phyloP scores from a whole-genome alignment of 37 sponge, comb jelly and placozoan genomes.

The Diacarnus erythraeanus region DNA sequence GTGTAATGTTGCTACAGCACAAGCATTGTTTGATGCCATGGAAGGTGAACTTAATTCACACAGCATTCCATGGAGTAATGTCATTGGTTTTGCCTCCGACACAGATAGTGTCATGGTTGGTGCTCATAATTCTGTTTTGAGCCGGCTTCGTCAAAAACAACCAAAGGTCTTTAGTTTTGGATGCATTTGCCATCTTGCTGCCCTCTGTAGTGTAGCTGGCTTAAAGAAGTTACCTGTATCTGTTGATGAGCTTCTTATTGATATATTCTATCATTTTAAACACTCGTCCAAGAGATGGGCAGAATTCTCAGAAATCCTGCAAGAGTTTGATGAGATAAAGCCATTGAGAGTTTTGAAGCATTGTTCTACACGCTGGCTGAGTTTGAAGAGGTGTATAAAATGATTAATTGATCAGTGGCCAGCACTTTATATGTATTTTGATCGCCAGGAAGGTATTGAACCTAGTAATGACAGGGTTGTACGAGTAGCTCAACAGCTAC shows the following conservation, averaged over 20 bases:
- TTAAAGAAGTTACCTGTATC: constrained; percentile 27
- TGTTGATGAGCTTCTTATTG: constrained; percentile 24
- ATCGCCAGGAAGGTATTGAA: constrained; percentile 28
- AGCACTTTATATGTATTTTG: constrained; percentile 42
- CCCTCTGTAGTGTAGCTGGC: constrained; percentile 16
- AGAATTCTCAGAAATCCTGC: constrained; percentile 17
- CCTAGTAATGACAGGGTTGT: too few relatives aligned
- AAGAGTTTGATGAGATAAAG: constrained; percentile 32
- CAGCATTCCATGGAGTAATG: constrained; percentile 21
- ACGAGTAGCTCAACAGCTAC: too few relatives aligned
- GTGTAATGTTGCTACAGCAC: constrained; percentile 38
- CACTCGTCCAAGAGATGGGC: constrained; percentile 16
- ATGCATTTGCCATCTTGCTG: constrained; percentile 31
- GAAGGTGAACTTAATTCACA: not conserved
- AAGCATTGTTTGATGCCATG: constrained; percentile 33
- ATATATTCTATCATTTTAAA: too few relatives aligned
- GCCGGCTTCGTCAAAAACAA: constrained; percentile 16
- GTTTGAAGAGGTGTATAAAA: constrained; percentile 36
- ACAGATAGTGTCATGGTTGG: constrained; percentile 39
- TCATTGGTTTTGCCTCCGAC: constrained; percentile 29
- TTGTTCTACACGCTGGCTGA: constrained; percentile 48
- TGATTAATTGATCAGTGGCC: constrained; percentile 38
- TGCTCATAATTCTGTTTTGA: constrained; percentile 27
- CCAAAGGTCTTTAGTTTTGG: constrained; percentile 32
- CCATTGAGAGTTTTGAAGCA: constrained; percentile 39